Conservation (phyloP, 2,888 invertebrate genomes). For the Gandaritis pyraliata region DNA sequence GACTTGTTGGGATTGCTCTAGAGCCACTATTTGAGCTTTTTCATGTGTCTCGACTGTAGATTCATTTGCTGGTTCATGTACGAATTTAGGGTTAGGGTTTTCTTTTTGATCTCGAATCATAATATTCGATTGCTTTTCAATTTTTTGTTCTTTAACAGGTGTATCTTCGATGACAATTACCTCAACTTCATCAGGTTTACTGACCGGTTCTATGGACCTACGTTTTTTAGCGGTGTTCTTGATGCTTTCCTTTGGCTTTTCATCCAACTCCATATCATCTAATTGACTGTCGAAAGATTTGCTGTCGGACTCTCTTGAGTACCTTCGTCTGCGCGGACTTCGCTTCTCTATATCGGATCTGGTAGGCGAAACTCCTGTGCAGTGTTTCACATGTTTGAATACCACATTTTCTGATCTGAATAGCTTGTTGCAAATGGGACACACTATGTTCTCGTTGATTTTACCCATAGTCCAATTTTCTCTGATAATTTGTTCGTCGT, state of each 20-base stretch:
- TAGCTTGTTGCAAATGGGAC: slow-evolving; percentile 78
- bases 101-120: slow-evolving; percentile 26
- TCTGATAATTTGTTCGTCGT: slow-evolving; percentile 62
- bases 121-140: slow-evolving; percentile 2
- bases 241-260: slow-evolving; percentile 48
- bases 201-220: slow-evolving; percentile 60
- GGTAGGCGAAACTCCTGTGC: slow-evolving; percentile 76
- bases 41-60: slow-evolving; percentile 8
- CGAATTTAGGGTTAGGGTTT: slow-evolving; percentile 12
- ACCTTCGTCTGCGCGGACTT: slow-evolving; percentile 59
- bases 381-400: slow-evolving; percentile 82
- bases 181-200: slow-evolving; percentile 54
- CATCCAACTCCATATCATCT: slow-evolving; percentile 61
- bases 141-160: slow-evolving; percentile 51
- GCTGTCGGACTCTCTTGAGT: slow-evolving; percentile 64
- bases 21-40: background rate
- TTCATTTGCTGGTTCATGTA: slow-evolving; percentile 29
- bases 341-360: slow-evolving; percentile 73
- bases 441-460: slow-evolving; percentile 80
- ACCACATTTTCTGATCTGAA: slow-evolving; percentile 81
- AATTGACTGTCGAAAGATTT: slow-evolving; percentile 58
- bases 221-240: slow-evolving; percentile 56
- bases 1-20: slow-evolving; percentile 11
- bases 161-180: slow-evolving; percentile 68
- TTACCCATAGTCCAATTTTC: slow-evolving; percentile 83